A percentile compares a stretch with the other conserved stretches of the same genome.
phyloP scores from a whole-genome alignment of 1,140 invertebrate species.

The Melitaea cinxia region DNA sequence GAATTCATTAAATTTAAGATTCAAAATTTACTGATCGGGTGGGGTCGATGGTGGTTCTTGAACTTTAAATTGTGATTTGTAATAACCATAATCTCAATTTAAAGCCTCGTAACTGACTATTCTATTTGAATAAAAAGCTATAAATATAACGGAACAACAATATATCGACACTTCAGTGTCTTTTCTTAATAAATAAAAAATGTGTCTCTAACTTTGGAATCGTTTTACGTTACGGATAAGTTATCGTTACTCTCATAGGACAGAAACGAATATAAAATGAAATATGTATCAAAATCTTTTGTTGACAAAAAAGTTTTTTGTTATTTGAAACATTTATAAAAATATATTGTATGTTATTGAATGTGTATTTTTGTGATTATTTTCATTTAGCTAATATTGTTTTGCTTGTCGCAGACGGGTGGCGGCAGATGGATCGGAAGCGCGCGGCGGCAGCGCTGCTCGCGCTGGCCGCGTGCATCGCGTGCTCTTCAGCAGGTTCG shows the following conservation, averaged over 20 bases:
- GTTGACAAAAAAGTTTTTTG: too few species aligned
- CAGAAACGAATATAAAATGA: background rate
- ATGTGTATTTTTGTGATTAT: background rate
- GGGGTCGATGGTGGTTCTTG: background rate
- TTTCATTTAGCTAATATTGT: background rate
- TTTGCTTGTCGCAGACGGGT: slow-evolving; percentile 63
- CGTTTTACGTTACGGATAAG: background rate
- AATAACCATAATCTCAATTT: slow-evolving; percentile 33
- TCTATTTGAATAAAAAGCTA: slow-evolving; percentile 29
- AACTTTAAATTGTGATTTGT: slow-evolving; percentile 32
- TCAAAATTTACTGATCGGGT: slow-evolving; percentile 21
- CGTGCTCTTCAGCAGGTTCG: slow-evolving; percentile 63
- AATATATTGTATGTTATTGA: too few species aligned
- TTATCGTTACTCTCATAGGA: background rate
- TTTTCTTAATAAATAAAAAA: background rate
- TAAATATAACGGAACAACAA: slow-evolving; percentile 28
- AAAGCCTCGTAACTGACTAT: slow-evolving; percentile 30
- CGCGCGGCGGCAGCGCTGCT: slow-evolving; percentile 78
- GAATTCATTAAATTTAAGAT: background rate
- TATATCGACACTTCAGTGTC: slow-evolving; percentile 13
- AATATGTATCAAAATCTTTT: too few species aligned
- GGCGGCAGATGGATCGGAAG: slow-evolving; percentile 75
- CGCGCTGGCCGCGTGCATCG: slow-evolving; percentile 77
- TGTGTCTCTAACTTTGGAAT: background rate
- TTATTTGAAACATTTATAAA: too few species aligned